These are phyloP conservation scores for Dicerorhinus sumatrensis DNA, from an alignment of 2,113 vertebrate genomes.

Conservation along the genomic window DNA sequence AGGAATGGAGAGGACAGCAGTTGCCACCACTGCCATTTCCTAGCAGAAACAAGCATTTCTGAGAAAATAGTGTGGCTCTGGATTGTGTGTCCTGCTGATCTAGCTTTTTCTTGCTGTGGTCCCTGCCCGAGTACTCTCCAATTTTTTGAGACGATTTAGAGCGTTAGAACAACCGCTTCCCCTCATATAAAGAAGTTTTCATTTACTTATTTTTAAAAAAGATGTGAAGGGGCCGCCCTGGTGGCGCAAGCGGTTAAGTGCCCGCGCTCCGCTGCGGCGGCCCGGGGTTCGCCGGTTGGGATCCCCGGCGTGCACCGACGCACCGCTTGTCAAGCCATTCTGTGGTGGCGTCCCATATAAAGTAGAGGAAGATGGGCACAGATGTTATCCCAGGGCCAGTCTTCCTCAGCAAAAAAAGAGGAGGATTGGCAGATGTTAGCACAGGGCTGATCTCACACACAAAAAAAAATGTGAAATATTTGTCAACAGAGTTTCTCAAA, in stretches of 20 bases:
- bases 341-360: too few relatives aligned
- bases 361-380: too few relatives aligned
- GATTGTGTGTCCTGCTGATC: not conserved
- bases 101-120: not conserved
- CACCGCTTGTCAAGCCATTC: too few relatives aligned
- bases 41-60: not conserved
- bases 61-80: not conserved
- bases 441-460: too few relatives aligned
- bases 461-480: not conserved
- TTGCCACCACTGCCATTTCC: not conserved
- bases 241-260: too few relatives aligned
- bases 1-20: not conserved
- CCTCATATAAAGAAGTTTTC: not conserved
- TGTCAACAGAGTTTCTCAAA: not conserved
- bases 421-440: too few relatives aligned
- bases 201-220: not conserved
- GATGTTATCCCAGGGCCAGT: too few relatives aligned
- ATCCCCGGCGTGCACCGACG: too few relatives aligned
- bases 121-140: not conserved
- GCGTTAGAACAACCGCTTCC: not conserved
- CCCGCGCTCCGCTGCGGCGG: too few relatives aligned
- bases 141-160: not conserved
- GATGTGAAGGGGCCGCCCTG: too few relatives aligned
- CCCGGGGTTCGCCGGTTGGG: too few relatives aligned
- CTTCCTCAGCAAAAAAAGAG: too few relatives aligned